Conservation (phyloP, 23 tunicate species). For the Oikopleura dioica region DNA sequence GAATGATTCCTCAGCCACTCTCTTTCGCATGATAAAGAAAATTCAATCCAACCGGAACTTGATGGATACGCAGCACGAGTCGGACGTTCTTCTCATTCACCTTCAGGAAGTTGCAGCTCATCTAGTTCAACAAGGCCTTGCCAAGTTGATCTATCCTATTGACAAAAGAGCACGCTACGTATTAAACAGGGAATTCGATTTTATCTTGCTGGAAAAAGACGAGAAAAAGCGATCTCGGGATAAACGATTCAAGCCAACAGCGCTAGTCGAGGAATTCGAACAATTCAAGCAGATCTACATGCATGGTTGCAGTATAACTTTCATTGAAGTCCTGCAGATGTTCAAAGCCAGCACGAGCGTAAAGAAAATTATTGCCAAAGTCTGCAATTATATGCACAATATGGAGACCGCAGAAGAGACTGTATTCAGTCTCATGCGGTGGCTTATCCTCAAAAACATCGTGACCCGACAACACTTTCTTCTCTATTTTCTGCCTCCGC, state of each 20-base stretch:
- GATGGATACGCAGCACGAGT: not conserved
- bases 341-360: too few relatives aligned
- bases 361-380: too few relatives aligned
- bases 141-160: not conserved
- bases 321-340: too few relatives aligned
- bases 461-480: not conserved
- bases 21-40: not conserved
- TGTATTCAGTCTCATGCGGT: too few relatives aligned
- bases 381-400: too few relatives aligned
- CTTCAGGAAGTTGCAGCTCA: not conserved
- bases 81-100: not conserved
- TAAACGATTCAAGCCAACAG: too few relatives aligned
- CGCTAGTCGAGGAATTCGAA: too few relatives aligned
- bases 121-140: not conserved
- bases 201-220: not conserved
- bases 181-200: not conserved
- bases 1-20: not conserved
- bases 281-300: too few relatives aligned
- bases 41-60: not conserved
- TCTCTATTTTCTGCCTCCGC: too few relatives aligned
- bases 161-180: not conserved
- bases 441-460: not conserved
- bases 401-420: too few relatives aligned
- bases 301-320: too few relatives aligned
- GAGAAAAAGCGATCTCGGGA: too few relatives aligned